Percentiles rank a stretch among this genome's conserved stretches.
Evolutionary conservation across 2,888 invertebrate genomes (phyloP).

Genomic region (Cataglyphis albicans): DNA sequence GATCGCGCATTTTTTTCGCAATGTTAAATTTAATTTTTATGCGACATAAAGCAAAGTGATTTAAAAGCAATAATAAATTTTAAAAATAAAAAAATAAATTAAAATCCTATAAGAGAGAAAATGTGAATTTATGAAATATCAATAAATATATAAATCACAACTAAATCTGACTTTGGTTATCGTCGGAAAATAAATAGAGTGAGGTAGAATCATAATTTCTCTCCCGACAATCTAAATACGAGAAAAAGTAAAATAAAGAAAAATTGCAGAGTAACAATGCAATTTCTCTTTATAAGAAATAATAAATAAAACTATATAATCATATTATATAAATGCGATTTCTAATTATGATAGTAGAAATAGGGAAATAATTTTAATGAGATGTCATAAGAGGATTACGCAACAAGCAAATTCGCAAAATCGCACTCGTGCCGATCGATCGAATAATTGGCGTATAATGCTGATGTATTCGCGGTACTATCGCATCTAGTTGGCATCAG

Average conservation of each 20-base stretch:
- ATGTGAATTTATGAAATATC: not conserved
- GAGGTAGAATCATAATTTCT: slow-evolving; percentile 21
- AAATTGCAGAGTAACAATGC: not conserved
- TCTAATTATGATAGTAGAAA: slow-evolving; percentile 17
- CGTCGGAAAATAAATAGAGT: not conserved
- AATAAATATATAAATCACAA: slow-evolving; percentile 20
- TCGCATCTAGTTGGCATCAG: slow-evolving; percentile 31
- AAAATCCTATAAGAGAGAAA: not conserved
- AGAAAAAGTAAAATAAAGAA: not conserved
- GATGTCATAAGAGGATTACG: slow-evolving; percentile 4
- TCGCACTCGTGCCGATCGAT: not conserved
- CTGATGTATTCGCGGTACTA: not conserved
- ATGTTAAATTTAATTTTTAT: slow-evolving; percentile 12
- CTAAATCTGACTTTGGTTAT: slow-evolving; percentile 14
- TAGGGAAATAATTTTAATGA: not conserved
- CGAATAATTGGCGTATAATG: slow-evolving; percentile 21
- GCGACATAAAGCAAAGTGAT: not conserved
- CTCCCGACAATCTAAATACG: slow-evolving; percentile 1
- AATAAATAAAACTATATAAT: slow-evolving; percentile 10
- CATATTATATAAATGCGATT: slow-evolving; percentile 18
- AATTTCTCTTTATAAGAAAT: not conserved
- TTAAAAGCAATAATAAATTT: slow-evolving; percentile 10
- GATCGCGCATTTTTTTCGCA: not conserved
- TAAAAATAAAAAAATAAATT: slow-evolving; percentile 8
- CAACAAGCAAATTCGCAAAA: slow-evolving; percentile 3